Evolutionary conservation across 2,113 vertebrate genomes (phyloP), one percentile per base, ranked within the genome.

Genomic region (Taurulus bubalis): DNA sequence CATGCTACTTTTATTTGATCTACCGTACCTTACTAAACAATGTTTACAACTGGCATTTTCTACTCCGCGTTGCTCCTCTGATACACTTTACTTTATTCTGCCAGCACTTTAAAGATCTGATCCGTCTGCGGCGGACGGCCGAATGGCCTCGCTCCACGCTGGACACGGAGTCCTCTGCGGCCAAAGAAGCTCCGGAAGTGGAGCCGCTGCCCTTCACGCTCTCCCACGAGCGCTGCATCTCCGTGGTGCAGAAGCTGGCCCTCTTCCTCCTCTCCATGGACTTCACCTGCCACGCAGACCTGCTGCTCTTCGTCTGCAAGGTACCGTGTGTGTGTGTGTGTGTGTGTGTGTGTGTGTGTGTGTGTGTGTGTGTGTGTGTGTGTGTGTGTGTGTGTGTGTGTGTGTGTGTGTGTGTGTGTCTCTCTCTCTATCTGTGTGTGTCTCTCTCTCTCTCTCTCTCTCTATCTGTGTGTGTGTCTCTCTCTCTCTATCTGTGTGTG

Each of bases 201-300:
- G 98, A 99, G 80, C 98, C 97, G 0, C 95, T 99, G 85, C 98
- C 98, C 11, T 99, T 99, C 90, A 99, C 98, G 0, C 88, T 99
- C 87, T 95, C 98, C n/a, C 98, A 99, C 20, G 98, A 99, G 36
- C 97, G 97, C 28, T 99, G 98, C 91, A 99, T 99, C 92, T 97
- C 96, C 30, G 98, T 99, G 68, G 98, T 99, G 40, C 98, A 99
- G 92, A 99, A 99, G 84, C 94, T 99, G 75, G 95, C 96, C 16
- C 96, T 99, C 18, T 99, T 99, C 89, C 96, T 99, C 3, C 96
- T 99, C 34, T 99, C 98, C 63, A 99, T 99, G 98, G 98, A 99
- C 92, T 99, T 99, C 76, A 99, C 98, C 79, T 99, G 98, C 86
- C 98, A 99, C 62, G 98, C 98, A 14, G 98, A 99, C 94, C 95